These are phyloP conservation scores for Apotomis betuletana DNA, from an alignment of 2,888 invertebrate species.

Conservation along the genomic window DNA sequence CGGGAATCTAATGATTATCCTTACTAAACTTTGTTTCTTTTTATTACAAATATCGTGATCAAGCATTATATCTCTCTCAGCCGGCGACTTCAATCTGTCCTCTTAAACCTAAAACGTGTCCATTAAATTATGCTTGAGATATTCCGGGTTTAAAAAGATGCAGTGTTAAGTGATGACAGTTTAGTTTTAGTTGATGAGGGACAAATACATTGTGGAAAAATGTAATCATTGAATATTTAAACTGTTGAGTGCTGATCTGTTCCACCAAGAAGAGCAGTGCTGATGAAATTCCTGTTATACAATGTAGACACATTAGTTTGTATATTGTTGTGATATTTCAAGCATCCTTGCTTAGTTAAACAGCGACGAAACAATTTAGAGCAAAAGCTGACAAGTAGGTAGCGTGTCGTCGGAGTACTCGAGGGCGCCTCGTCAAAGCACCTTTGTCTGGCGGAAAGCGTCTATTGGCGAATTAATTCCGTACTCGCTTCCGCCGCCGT, in stretches of 20 bases:
- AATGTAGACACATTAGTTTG: neutral
- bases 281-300: neutral
- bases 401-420: constrained; percentile 49
- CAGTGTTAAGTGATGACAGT: constrained; percentile 4
- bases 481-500: constrained; percentile 53
- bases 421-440: constrained; percentile 61
- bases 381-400: constrained; percentile 49
- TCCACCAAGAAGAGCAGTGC: neutral
- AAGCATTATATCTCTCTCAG: constrained; percentile 51
- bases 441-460: constrained; percentile 62
- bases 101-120: constrained; percentile 20
- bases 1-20: constrained; percentile 66
- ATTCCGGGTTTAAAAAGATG: neutral
- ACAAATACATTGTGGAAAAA: no score
- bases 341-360: constrained; percentile 46
- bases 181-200: neutral
- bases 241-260: neutral
- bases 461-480: constrained; percentile 71
- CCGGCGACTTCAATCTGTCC: constrained; percentile 35
- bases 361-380: constrained; percentile 51
- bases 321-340: constrained; percentile 37
- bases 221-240: no score
- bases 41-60: constrained; percentile 57
- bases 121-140: neutral
- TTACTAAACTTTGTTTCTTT: constrained; percentile 57